Evolutionary conservation across 2,888 invertebrate species (phyloP), one percentile per base, ranked within the genome.

Genomic region (Cosmia trapezina): DNA sequence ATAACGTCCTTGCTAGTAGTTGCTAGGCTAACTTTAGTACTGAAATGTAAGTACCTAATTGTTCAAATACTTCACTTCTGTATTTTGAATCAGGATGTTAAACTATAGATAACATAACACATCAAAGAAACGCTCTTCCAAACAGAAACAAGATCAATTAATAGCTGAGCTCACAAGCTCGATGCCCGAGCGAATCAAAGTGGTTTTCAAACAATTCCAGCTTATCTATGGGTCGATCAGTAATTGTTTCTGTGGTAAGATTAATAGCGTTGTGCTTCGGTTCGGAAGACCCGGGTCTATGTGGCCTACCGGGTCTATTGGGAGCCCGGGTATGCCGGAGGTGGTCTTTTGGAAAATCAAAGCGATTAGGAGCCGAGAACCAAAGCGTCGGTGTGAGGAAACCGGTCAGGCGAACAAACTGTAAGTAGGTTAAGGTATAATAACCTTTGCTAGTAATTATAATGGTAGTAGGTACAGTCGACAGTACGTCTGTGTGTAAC

Each of bases 311-410:
- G 19, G 74, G 47, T 65, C 41, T 28, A 43, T 28, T 5, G 43
- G 28, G 51, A n/a, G 12, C 49, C n/a, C 12, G 47, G 33, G 9
- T 64, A 37, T 45, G 33, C 43, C 12, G 37, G 62, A 82, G 84
- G 82, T 84, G 82, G 69, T 78, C 70, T 76, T 54, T 45, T 72
- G 86, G 78, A 85, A 82, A 73, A 83, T 85, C 84, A 85, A 85
- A 85, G 85, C 69, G 76, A 72, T 83, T 63, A 74, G 57, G 71
- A 43, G 11, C 60, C 11, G 51, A 65, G 59, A 51, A 63, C 51
- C 43, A 57, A 47, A 68, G 53, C 51, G 69, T 70, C 54, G 68
- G 51, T 57, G 60, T 63, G 70, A 60, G 77, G 73, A 64, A 76
- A 65, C 63, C 60, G 57, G 2, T 65, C 74, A 71, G 68, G 74